phyloP scores from a whole-genome alignment of 2,888 invertebrate species.

The Hedychridium roseum region DNA sequence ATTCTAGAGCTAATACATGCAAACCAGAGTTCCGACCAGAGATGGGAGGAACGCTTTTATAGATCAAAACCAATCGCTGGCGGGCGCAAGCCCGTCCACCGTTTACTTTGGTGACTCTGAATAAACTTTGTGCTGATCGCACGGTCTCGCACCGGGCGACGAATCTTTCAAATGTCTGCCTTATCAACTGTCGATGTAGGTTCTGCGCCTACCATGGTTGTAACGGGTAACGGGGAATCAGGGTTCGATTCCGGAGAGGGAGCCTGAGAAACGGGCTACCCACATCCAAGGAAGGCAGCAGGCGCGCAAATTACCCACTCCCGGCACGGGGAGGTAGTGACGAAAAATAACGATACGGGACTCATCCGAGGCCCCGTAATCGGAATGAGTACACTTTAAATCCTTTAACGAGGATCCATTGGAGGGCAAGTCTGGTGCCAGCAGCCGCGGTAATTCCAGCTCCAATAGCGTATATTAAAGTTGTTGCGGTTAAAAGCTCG shows the following conservation, averaged over 20 bases:
- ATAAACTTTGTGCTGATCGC: too few species aligned
- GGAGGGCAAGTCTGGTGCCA: constrained; percentile 63
- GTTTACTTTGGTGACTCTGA: too few species aligned
- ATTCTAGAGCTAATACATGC: constrained; percentile 75
- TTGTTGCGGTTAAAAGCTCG: too few species aligned
- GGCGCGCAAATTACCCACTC: constrained; percentile 72
- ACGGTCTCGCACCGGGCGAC: too few species aligned
- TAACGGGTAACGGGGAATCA: too few species aligned
- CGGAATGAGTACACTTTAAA: constrained; percentile 13
- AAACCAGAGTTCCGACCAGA: constrained; percentile 64
- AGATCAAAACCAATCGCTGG: too few species aligned
- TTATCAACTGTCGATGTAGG: too few species aligned
- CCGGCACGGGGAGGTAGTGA: constrained; percentile 69
- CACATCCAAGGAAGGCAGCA: constrained; percentile 67
- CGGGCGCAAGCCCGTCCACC: too few species aligned
- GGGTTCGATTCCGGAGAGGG: too few species aligned
- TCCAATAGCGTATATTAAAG: constrained; percentile 45
- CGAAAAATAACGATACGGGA: constrained; percentile 70
- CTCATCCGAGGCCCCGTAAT: constrained; percentile 28
- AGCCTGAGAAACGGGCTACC: too few species aligned
- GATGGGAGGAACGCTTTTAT: constrained; percentile 42
- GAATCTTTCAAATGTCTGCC: too few species aligned
- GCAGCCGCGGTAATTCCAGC: constrained; percentile 76
- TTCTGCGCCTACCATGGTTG: too few species aligned
- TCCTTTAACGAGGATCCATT: constrained; percentile 14